These are phyloP conservation scores for Meleagris gallopavo DNA, from an alignment of 2,113 vertebrate genomes.

Conservation along the genomic window DNA sequence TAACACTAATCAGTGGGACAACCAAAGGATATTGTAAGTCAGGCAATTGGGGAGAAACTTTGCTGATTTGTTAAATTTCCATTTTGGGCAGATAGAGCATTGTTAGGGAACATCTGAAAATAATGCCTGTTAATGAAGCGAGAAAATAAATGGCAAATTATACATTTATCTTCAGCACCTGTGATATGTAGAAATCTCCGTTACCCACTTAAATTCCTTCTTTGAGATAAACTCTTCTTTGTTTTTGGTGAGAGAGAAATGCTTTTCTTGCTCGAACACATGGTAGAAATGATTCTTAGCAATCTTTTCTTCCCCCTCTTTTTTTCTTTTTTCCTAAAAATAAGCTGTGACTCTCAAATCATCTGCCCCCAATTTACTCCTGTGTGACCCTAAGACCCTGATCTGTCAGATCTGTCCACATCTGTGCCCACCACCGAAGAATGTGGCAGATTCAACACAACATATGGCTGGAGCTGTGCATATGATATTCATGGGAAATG, in stretches of 20 bases:
- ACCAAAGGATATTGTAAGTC: not conserved
- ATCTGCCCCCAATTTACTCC: slow-evolving; percentile 98
- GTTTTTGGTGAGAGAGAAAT: slow-evolving; percentile 61
- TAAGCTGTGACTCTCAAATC: slow-evolving; percentile 84
- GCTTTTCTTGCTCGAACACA: slow-evolving; percentile 72
- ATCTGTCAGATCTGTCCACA: slow-evolving; percentile 83
- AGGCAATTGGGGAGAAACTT: not conserved
- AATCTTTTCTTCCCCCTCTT: slow-evolving; percentile 27
- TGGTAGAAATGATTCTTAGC: slow-evolving; percentile 70
- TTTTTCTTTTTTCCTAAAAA: slow-evolving; percentile 74
- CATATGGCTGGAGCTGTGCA: slow-evolving; percentile 79
- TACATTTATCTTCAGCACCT: slow-evolving; percentile 11
- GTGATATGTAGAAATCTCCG: slow-evolving; percentile 39
- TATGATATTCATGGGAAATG: slow-evolving; percentile 82
- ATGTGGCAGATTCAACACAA: slow-evolving; percentile 73
- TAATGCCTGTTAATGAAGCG: not conserved
- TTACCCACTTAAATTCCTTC: slow-evolving; percentile 16
- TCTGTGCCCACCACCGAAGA: slow-evolving; percentile 82
- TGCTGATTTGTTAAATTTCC: not conserved
- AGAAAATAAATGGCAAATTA: not conserved
- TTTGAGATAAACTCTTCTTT: slow-evolving; percentile 46
- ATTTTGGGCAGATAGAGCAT: not conserved
- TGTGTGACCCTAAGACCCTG: slow-evolving; percentile 89
- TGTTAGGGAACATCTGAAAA: not conserved
- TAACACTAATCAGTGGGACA: not conserved